Conservation (phyloP, 2,797 vertebrate species). For the Pseudochirops cupreus region DNA sequence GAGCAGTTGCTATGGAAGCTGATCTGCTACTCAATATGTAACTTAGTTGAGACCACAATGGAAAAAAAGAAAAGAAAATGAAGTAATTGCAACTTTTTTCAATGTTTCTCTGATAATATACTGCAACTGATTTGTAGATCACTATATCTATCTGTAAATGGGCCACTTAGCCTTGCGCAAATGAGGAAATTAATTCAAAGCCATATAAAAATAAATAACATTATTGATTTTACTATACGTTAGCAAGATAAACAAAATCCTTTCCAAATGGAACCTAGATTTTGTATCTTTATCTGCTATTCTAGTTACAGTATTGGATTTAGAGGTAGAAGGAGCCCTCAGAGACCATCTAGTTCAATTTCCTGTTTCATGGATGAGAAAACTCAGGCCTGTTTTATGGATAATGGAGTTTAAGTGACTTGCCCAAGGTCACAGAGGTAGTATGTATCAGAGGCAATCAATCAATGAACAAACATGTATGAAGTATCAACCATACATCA, state of each 20-base stretch:
- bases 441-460: background rate
- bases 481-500: background rate
- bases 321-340: background rate
- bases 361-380: background rate
- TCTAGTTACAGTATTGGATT: background rate
- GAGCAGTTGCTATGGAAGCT: background rate
- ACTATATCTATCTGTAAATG: background rate
- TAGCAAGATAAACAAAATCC: background rate
- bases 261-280: background rate
- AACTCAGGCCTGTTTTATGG: background rate
- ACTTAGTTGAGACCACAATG: background rate
- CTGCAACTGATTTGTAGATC: background rate
- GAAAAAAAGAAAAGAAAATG: background rate
- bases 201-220: background rate
- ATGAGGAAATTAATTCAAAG: background rate
- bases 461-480: background rate
- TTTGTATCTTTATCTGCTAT: background rate
- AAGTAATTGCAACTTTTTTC: background rate
- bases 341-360: background rate
- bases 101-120: background rate
- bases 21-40: background rate
- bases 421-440: background rate
- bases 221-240: background rate
- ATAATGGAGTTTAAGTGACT: constrained; percentile 1
- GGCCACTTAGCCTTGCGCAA: background rate